Evolutionary conservation across 2,113 vertebrate species (phyloP), one percentile per base, ranked within the genome.

Genomic region (Bambusicola thoracicus): DNA sequence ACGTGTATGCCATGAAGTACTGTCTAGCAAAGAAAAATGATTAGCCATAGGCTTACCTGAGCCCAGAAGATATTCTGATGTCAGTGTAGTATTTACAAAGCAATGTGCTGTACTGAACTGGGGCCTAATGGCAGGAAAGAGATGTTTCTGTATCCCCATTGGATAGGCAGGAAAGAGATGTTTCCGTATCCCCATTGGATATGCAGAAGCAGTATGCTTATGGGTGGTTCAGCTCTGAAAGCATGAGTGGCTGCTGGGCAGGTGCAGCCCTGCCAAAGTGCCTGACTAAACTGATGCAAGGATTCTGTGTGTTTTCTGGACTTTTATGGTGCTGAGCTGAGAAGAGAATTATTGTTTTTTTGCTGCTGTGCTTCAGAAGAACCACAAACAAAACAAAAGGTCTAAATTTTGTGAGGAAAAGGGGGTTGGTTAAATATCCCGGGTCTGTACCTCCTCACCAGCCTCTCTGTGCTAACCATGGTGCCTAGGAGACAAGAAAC

Each of bases 351-450:
- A 34, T 11, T 9, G 14, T 15, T 15, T 4, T 5, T 29, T 43
- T 66, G 36, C 40, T 73, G 0, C 32, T 66, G 46, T 41, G 25
- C 41, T 59, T 48, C 68, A 65, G 82, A 56, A 72, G 15, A 20
- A 10, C 29, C 38, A 15, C 59, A 27, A 55, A 19, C 1, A n/a
- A 43, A 76, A 36, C 1, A 0, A 0, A 36, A 78, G 48, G 13
- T 3, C 18, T 32, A 19, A 51, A 13, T 29, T 77, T 49, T 13
- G 41, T 30, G 48, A 68, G 43, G 43, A 55, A 30, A 32, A 0
- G 0, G 3, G 13, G 13, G 5, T 8, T 48, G 46, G 24, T 61
- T 73, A 55, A 80, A 36, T 32, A 40, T 4, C 51, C n/a, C 12
- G 36, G 24, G 43, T 24, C 20, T 58, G 41, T 19, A 8, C 15